phyloP scores from a whole-genome alignment of 2,113 vertebrate genomes.

The Stigmatopora nigra region DNA sequence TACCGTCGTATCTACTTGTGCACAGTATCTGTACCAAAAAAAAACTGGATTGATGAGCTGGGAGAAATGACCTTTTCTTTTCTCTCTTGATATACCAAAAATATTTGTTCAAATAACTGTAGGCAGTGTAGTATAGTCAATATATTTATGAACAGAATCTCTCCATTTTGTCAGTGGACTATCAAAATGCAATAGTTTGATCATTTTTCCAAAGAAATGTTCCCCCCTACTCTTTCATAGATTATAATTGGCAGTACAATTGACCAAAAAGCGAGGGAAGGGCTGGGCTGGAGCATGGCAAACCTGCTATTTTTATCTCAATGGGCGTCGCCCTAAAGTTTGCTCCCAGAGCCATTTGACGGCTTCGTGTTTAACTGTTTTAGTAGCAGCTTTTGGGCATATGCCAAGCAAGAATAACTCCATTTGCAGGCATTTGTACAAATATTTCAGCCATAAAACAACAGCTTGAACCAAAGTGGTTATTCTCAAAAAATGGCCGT shows the following conservation, averaged over 20 bases:
- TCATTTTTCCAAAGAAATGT: slow-evolving; percentile 73
- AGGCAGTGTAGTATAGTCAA: slow-evolving; percentile 70
- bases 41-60: slow-evolving; percentile 77
- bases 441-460: slow-evolving; percentile 84
- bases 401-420: slow-evolving; percentile 67
- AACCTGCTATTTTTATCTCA: slow-evolving; percentile 13
- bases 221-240: slow-evolving; percentile 37
- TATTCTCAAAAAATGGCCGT: slow-evolving; percentile 95
- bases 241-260: slow-evolving; percentile 64
- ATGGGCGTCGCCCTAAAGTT: slow-evolving; percentile 11
- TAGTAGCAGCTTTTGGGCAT: slow-evolving; percentile 68
- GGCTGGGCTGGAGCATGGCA: slow-evolving; percentile 29
- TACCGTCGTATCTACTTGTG: slow-evolving; percentile 71
- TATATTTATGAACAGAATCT: slow-evolving; percentile 75
- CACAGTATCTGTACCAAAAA: slow-evolving; percentile 83
- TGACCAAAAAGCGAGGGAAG: slow-evolving; percentile 54
- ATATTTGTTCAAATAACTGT: slow-evolving; percentile 75
- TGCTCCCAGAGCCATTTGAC: slow-evolving; percentile 32
- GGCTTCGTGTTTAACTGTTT: slow-evolving; percentile 40
- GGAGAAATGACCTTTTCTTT: slow-evolving; percentile 62
- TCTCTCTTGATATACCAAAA: slow-evolving; percentile 74
- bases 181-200: slow-evolving; percentile 79
- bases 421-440: slow-evolving; percentile 49
- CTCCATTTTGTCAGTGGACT: slow-evolving; percentile 67
- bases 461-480: slow-evolving; percentile 99